A percentile compares a stretch with the other conserved stretches of the same genome.
Conservation (phyloP, 2,797 vertebrate genomes). For the Aphelocoma californica region DNA sequence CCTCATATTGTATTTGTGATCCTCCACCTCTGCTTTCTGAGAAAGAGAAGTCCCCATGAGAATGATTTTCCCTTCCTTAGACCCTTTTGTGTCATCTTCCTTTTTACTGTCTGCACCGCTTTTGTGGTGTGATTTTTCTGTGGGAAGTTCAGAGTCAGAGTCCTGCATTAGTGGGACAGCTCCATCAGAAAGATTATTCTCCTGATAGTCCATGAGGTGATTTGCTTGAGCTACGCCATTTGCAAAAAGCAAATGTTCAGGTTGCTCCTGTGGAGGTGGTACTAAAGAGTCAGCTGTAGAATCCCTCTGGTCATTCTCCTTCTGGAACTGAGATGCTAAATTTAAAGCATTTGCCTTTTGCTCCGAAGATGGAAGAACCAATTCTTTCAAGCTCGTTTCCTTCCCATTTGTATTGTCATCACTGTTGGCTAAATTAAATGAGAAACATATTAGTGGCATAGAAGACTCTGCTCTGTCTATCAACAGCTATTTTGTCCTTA, state of each 20-base stretch:
- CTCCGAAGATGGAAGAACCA: slow-evolving; percentile 2
- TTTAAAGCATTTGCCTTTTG: slow-evolving; percentile 35
- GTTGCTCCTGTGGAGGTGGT: slow-evolving; percentile 21
- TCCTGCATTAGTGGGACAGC: background rate
- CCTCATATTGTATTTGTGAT: background rate
- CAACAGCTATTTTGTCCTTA: slow-evolving; percentile 70
- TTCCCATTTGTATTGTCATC: slow-evolving; percentile 23
- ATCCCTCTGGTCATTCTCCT: slow-evolving; percentile 10
- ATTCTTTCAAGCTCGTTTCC: slow-evolving; percentile 39
- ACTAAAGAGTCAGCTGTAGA: background rate
- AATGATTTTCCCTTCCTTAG: background rate
- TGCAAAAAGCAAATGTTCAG: background rate
- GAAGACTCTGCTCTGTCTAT: background rate
- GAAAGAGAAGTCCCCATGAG: background rate
- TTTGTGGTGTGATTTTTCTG: background rate
- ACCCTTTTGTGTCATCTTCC: background rate
- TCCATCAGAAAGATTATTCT: slow-evolving; percentile 16
- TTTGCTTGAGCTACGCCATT: slow-evolving; percentile 6
- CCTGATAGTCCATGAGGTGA: background rate
- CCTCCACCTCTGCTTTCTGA: background rate
- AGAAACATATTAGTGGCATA: slow-evolving; percentile 44
- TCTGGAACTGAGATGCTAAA: slow-evolving; percentile 21
- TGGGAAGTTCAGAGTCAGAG: background rate
- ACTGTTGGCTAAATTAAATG: slow-evolving; percentile 66
- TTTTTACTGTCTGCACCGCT: background rate